Evolutionary conservation across 2,888 invertebrate genomes (phyloP).

Genomic region (Chloromyia formosa): DNA sequence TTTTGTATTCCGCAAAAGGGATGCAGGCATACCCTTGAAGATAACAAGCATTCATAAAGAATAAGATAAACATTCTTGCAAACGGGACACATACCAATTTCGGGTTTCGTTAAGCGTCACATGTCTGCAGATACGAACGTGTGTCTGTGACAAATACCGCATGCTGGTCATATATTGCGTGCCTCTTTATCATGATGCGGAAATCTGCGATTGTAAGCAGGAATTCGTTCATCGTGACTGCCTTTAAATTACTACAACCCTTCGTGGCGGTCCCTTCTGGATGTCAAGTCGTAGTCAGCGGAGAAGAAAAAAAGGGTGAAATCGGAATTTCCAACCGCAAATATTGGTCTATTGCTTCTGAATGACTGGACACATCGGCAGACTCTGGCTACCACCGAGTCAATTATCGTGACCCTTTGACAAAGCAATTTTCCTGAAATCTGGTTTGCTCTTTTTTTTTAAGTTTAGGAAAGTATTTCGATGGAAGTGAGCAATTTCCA

Average conservation of each 20-base stretch:
- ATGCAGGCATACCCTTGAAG: conserved; percentile 4
- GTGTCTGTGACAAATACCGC: conserved; percentile 13
- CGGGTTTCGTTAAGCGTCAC: neutral
- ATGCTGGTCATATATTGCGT: conserved; percentile 8
- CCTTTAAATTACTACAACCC: conserved; percentile 12
- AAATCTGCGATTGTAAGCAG: conserved; percentile 20
- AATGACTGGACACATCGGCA: neutral
- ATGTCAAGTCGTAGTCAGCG: neutral
- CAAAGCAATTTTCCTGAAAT: conserved; percentile 4
- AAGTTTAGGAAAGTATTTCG: no score
- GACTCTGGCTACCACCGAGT: neutral
- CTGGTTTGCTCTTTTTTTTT: neutral
- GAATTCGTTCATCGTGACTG: conserved; percentile 1
- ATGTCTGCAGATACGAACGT: neutral
- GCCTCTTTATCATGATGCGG: conserved; percentile 3
- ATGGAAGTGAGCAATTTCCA: no score
- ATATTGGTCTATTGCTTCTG: conserved; percentile 10
- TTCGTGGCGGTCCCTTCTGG: neutral
- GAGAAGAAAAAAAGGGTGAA: conserved; percentile 7
- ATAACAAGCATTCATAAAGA: conserved; percentile 12
- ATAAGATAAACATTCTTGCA: conserved; percentile 10
- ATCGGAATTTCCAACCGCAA: conserved; percentile 18
- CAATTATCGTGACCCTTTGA: conserved; percentile 16
- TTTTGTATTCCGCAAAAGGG: neutral
- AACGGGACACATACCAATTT: neutral